These are phyloP conservation scores for Pagrus major DNA, from an alignment of 2,113 vertebrate genomes.

Conservation along the genomic window DNA sequence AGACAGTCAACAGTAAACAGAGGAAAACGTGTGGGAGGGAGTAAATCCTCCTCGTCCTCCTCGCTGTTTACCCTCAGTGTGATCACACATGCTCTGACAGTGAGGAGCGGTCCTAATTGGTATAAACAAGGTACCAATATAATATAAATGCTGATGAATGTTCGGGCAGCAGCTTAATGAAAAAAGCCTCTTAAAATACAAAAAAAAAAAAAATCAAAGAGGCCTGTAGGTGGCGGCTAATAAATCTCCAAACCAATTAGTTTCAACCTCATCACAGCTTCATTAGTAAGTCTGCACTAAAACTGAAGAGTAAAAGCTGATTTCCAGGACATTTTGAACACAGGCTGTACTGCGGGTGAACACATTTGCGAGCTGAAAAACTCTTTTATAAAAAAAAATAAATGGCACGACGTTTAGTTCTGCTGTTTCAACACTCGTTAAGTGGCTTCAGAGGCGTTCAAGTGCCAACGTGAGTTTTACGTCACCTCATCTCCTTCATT, in stretches of 20 bases:
- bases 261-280: not conserved
- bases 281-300: not conserved
- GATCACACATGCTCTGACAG: not conserved
- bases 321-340: constrained; percentile 1
- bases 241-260: constrained; percentile 22
- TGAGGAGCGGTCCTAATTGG: not conserved
- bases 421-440: not conserved
- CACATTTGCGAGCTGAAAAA: not conserved
- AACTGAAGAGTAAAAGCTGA: not conserved
- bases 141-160: constrained; percentile 15
- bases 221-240: constrained; percentile 5
- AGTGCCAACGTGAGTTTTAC: not conserved
- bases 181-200: constrained; percentile 14
- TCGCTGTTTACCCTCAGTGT: not conserved
- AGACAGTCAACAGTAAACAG: not conserved
- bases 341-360: not conserved
- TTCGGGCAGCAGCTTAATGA: constrained; percentile 32
- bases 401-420: not conserved
- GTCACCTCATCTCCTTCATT: not conserved
- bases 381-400: no score
- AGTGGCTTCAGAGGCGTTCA: constrained; percentile 20
- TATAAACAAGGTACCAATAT: constrained; percentile 29
- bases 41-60: not conserved
- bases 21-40: not conserved
- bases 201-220: constrained; percentile 28